Evolutionary conservation across 2,888 invertebrate genomes (phyloP), one percentile per base, ranked within the genome.

Genomic region (Lysandra bellargus): DNA sequence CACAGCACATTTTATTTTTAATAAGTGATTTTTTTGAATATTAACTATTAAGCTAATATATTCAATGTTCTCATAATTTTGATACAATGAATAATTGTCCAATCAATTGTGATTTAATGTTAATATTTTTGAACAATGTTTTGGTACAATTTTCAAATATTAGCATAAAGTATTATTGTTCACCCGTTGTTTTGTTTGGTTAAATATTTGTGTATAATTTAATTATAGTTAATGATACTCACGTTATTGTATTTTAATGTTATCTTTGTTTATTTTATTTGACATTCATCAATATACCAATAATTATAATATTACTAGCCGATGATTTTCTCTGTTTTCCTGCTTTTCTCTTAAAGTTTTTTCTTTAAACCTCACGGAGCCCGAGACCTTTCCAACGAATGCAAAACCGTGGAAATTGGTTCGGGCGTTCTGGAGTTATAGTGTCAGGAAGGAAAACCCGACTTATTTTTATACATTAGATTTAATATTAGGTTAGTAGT

Each of bases 131-230:
- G 69, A 37, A 69, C 69, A 69, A 69, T 14, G 69, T 69, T 69
- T 69, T 69, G 69, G 69, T 69, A 69, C 69, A 69, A 69, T 37
- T 69, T 69, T 33, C 69, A 69, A 69, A 69, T 37, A 69, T 69
- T 69, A 69, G 69, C 69, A 69, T 69, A 69, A 69, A 69, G 69
- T 69, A 33, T 69, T 69, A 69, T 69, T 69, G 64, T 69, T 69
- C 69, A 69, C 69, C 69, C 37, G 69, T 69, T 69, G 75, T 74
- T 44, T 49, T 75, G 75, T 49, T 49, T 44, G 49, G 30, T 75
- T 44, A 23, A 75, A 75, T 44, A 75, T 49, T 75, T 75, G 75
- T 49, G 33, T 12, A 75, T 75, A 75, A 75, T 75, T 75, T 75
- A 75, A 49, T 44, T 44, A 30, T 49, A 49, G 23, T 74, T 23